These are phyloP conservation scores for Dasysyrphus albostriatus DNA, from an alignment of 2,888 invertebrate genomes.

Conservation along the genomic window DNA sequence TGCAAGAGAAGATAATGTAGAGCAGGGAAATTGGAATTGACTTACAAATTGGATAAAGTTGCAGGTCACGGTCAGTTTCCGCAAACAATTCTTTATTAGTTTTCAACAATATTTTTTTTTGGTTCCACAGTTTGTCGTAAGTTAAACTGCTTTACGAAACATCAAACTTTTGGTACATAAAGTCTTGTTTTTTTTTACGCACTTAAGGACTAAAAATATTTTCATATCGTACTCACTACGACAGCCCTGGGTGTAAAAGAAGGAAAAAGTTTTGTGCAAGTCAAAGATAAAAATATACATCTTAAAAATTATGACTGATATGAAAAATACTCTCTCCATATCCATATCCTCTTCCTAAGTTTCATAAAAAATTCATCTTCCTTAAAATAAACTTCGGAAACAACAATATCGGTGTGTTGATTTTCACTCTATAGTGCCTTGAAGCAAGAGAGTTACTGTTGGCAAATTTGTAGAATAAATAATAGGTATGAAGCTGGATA, in stretches of 20 bases:
- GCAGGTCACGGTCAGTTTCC: too few species aligned
- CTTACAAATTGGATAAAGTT: too few species aligned
- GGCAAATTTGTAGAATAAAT: constrained; percentile 1
- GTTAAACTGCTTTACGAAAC: too few species aligned
- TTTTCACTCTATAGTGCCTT: neutral
- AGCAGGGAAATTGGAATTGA: too few species aligned
- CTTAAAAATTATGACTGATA: constrained; percentile 6
- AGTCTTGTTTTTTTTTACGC: too few species aligned
- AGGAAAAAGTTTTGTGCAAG: neutral
- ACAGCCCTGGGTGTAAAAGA: neutral
- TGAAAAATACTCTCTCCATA: neutral
- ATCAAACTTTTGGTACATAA: too few species aligned
- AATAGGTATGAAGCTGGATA: neutral
- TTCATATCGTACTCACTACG: neutral
- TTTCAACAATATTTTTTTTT: too few species aligned
- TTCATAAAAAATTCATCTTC: neutral
- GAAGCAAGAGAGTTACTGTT: neutral
- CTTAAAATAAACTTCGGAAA: neutral
- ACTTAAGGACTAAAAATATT: too few species aligned
- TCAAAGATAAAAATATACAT: neutral
- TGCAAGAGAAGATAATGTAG: too few species aligned
- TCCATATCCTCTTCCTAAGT: neutral
- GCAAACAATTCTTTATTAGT: too few species aligned
- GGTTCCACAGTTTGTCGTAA: too few species aligned
- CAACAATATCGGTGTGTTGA: neutral